phyloP scores from a whole-genome alignment of 2,797 vertebrate genomes.

The Thunnus albacares region DNA sequence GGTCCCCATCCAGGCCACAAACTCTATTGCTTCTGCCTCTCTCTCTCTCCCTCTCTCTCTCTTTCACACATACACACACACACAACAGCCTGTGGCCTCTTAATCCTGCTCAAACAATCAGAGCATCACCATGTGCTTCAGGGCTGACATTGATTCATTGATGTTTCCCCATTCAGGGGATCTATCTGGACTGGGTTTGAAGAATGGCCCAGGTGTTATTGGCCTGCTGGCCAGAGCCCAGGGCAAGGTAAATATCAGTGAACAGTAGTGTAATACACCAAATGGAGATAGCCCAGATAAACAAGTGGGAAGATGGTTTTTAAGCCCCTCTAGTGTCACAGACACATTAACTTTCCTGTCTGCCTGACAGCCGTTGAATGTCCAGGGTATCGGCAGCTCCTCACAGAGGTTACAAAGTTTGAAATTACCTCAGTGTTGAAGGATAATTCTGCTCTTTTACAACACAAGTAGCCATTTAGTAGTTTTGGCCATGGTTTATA shows the following conservation, averaged over 20 bases:
- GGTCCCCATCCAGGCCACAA: conserved; percentile 65
- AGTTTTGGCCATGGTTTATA: not conserved
- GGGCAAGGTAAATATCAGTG: conserved; percentile 69
- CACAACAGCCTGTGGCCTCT: conserved; percentile 59
- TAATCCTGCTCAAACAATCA: conserved; percentile 83
- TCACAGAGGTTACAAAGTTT: conserved; percentile 18
- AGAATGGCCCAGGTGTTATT: conserved; percentile 70
- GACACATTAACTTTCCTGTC: conserved; percentile 56
- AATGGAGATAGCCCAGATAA: conserved; percentile 66
- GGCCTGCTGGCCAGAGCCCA: conserved; percentile 56
- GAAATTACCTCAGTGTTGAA: not conserved
- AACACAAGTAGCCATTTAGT: not conserved
- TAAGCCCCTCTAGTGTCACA: conserved; percentile 53
- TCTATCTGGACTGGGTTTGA: conserved; percentile 63
- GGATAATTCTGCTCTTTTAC: not conserved
- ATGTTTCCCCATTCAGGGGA: conserved; percentile 66
- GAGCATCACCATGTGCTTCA: conserved; percentile 67
- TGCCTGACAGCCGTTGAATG: conserved; percentile 24
- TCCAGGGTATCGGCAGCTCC: not conserved
- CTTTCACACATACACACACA: conserved; percentile 9
- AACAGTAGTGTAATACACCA: conserved; percentile 63
- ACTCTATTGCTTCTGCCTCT: conserved; percentile 48
- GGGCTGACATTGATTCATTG: conserved; percentile 81
- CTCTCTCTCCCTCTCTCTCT: not conserved
- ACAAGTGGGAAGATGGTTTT: conserved; percentile 53